Evolutionary conservation across 1,140 invertebrate genomes (phyloP).

Genomic region (Oryctes rhinoceros): DNA sequence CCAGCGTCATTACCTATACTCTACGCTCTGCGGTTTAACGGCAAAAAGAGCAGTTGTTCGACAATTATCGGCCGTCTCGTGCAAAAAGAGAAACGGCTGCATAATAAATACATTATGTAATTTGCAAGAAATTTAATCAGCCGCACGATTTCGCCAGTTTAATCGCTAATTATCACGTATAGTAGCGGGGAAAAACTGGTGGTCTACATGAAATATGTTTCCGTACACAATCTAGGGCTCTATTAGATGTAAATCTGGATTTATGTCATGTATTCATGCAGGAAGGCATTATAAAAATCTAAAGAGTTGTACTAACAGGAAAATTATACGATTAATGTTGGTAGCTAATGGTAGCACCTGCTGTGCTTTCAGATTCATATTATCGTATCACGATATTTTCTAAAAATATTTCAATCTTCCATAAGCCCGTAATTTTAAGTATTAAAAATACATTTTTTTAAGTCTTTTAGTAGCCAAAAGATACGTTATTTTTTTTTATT

Average conservation of each 20-base stretch:
- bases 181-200: neutral
- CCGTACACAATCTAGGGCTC: neutral
- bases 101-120: conserved; percentile 8
- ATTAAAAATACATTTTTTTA: no score
- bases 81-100: neutral
- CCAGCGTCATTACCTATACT: neutral
- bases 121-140: conserved; percentile 11
- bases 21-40: neutral
- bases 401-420: no score
- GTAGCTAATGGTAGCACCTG: neutral
- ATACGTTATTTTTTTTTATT: no score
- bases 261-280: neutral
- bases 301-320: neutral
- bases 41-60: neutral
- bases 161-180: neutral
- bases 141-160: neutral
- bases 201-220: neutral
- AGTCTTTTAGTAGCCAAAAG: no score
- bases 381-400: no score
- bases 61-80: neutral
- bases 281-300: neutral
- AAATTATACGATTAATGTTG: neutral
- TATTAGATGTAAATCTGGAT: neutral
- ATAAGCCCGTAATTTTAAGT: no score
- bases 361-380: no score